These are phyloP conservation scores for Scophthalmus maximus DNA, from an alignment of 2,113 vertebrate species.

Conservation along the genomic window DNA sequence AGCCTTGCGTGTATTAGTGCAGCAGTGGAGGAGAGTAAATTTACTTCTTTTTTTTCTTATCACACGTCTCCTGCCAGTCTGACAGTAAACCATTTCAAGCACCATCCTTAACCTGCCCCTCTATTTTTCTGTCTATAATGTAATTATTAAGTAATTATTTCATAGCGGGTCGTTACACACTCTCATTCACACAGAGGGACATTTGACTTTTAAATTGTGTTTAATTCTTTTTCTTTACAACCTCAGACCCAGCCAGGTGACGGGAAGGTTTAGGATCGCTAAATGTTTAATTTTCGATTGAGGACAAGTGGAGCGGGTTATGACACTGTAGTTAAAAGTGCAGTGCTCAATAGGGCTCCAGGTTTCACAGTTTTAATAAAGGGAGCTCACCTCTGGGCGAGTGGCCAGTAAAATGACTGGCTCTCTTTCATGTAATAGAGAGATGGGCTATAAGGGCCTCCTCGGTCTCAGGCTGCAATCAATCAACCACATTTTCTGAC, in stretches of 20 bases:
- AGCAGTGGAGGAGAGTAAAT: too few relatives aligned
- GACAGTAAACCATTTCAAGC: slow-evolving; percentile 15
- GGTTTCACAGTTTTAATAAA: slow-evolving; percentile 70
- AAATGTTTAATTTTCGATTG: slow-evolving; percentile 70
- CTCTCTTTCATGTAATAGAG: slow-evolving; percentile 60
- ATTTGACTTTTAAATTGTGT: slow-evolving; percentile 63
- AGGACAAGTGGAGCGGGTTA: slow-evolving; percentile 56
- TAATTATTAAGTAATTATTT: slow-evolving; percentile 50
- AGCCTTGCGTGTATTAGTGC: too few relatives aligned
- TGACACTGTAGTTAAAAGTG: slow-evolving; percentile 67
- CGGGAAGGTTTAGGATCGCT: slow-evolving; percentile 47
- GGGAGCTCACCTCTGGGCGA: slow-evolving; percentile 57
- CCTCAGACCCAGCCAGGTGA: slow-evolving; percentile 1
- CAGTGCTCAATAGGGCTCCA: slow-evolving; percentile 52
- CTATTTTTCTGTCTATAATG: slow-evolving; percentile 31
- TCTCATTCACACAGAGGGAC: slow-evolving; percentile 43
- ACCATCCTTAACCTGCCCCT: slow-evolving; percentile 8
- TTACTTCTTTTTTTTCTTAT: too few relatives aligned
- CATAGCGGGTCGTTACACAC: slow-evolving; percentile 45
- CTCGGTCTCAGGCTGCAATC: slow-evolving; percentile 67
- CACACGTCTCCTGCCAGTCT: not conserved
- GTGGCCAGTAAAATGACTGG: slow-evolving; percentile 68
- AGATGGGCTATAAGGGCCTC: slow-evolving; percentile 47
- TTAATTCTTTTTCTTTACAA: slow-evolving; percentile 53
- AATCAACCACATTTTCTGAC: slow-evolving; percentile 67